phyloP scores from a whole-genome alignment of 2,888 invertebrate genomes.

The Acleris literana region DNA sequence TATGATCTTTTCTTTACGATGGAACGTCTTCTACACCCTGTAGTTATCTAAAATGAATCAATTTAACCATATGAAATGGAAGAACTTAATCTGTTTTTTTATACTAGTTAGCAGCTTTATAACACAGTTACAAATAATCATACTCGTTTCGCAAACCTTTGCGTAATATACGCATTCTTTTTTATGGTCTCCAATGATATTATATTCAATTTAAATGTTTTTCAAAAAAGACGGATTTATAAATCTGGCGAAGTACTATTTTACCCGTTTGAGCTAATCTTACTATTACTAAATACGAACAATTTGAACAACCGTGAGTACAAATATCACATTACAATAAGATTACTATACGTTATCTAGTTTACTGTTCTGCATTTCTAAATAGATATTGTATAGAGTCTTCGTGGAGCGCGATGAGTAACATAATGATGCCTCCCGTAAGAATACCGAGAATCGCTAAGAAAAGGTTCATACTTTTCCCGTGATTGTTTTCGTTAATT shows the following conservation, averaged over 20 bases:
- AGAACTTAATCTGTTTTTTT: too few species aligned
- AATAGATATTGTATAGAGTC: constrained; percentile 81
- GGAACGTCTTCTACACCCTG: too few species aligned
- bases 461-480: constrained; percentile 80
- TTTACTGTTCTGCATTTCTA: constrained; percentile 73
- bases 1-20: too few species aligned
- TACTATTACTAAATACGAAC: constrained; percentile 29
- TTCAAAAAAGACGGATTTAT: constrained; percentile 4
- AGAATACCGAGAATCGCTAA: constrained; percentile 87
- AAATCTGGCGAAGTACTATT: constrained; percentile 5
- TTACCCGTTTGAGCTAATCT: constrained; percentile 1
- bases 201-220: too few species aligned
- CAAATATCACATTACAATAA: constrained; percentile 51
- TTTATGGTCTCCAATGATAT: too few species aligned
- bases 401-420: constrained; percentile 89
- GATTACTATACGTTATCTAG: constrained; percentile 19
- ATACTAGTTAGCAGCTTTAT: too few species aligned
- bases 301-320: constrained; percentile 59
- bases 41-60: too few species aligned
- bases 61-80: too few species aligned
- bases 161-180: too few species aligned
- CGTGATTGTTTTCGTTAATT: constrained; percentile 80
- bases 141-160: too few species aligned
- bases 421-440: constrained; percentile 88
- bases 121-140: too few species aligned